Percentiles rank a stretch among this genome's conserved stretches.
phyloP scores from a whole-genome alignment of 2,797 vertebrate species.

The Megalops cyprinoides region DNA sequence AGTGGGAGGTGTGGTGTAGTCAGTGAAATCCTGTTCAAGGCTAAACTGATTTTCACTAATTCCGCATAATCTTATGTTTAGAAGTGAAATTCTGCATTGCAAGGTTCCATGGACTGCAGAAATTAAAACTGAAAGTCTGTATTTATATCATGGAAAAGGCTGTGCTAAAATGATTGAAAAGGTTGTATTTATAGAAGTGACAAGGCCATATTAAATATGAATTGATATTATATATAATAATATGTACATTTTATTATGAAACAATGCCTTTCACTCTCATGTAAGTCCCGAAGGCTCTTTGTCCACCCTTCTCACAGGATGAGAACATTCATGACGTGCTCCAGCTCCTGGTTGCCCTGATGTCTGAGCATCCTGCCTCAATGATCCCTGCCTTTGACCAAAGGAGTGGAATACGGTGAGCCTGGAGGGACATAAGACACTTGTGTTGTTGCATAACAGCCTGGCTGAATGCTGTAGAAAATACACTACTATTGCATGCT shows the following conservation, averaged over 20 bases:
- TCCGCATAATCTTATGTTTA: no score
- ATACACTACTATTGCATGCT: no score
- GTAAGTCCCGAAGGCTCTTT: background rate
- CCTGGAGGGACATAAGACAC: background rate
- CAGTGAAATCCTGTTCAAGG: no score
- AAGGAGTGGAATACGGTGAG: constrained; percentile 96
- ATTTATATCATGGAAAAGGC: background rate
- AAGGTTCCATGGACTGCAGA: background rate
- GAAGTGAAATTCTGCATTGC: background rate
- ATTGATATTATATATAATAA: no score
- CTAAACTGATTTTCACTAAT: no score
- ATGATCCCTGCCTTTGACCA: constrained; percentile 99
- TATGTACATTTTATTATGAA: no score
- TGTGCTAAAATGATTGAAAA: background rate
- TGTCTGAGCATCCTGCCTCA: constrained; percentile 98
- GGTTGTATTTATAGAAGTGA: background rate
- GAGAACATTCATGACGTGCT: constrained; percentile 99
- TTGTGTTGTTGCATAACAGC: background rate
- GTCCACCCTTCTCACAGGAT: constrained; percentile 78
- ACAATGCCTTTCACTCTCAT: no score
- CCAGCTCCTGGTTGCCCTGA: constrained; percentile 94
- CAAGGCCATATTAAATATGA: no score
- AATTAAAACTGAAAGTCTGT: background rate
- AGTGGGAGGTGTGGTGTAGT: no score
- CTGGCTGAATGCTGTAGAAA: background rate